Evolutionary conservation across 2,113 vertebrate genomes (phyloP).

Genomic region (Boulengeromyrus knoepffleri): DNA sequence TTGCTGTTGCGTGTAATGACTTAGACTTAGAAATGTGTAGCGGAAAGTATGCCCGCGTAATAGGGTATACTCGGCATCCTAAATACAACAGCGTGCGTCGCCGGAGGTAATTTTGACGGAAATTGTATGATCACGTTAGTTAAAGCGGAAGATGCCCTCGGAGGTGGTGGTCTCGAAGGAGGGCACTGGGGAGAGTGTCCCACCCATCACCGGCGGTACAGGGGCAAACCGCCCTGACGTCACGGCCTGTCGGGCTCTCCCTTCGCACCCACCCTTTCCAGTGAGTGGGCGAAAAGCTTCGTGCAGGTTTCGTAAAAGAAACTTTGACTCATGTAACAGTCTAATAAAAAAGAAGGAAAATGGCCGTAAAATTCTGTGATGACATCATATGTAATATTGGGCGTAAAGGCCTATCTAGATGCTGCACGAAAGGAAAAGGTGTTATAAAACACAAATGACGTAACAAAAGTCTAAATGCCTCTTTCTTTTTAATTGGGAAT

Average conservation of each 20-base stretch:
- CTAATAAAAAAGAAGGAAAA: not conserved
- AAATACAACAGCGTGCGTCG: not conserved
- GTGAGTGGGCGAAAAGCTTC: slow-evolving; percentile 10
- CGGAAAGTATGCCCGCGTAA: not conserved
- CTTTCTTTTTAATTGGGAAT: not conserved
- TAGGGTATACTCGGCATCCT: not conserved
- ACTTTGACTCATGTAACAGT: slow-evolving; percentile 20
- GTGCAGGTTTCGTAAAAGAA: slow-evolving; percentile 23
- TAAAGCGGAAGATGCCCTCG: not conserved
- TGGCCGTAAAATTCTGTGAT: not conserved
- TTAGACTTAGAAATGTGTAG: not conserved
- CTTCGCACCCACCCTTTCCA: slow-evolving; percentile 14
- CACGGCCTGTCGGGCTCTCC: slow-evolving; percentile 12
- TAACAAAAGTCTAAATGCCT: not conserved
- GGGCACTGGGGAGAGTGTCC: not conserved
- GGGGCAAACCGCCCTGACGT: slow-evolving; percentile 11
- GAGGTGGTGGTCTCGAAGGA: not conserved
- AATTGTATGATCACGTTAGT: not conserved
- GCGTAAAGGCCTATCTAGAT: not conserved
- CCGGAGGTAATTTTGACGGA: not conserved
- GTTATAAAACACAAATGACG: not conserved
- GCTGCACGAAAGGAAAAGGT: not conserved
- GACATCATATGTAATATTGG: not conserved
- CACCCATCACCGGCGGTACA: slow-evolving; percentile 3
- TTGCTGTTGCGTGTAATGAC: not conserved